Evolutionary conservation across 2,888 invertebrate species (phyloP).

Genomic region (Hypercompe scribonia): DNA sequence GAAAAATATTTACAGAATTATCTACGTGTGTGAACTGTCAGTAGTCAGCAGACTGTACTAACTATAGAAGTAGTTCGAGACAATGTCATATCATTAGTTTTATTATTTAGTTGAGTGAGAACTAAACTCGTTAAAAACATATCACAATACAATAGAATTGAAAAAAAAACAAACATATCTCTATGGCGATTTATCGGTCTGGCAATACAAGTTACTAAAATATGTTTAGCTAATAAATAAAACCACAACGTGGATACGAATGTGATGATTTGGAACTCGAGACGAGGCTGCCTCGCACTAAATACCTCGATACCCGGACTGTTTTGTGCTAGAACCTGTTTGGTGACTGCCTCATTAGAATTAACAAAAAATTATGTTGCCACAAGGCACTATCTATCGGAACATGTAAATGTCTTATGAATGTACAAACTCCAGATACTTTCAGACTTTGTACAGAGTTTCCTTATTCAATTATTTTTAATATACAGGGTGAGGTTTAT

Average conservation of each 20-base stretch:
- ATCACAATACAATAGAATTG: too few relatives aligned
- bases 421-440: slow-evolving; percentile 16
- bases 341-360: slow-evolving; percentile 6
- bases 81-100: too few relatives aligned
- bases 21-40: too few relatives aligned
- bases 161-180: too few relatives aligned
- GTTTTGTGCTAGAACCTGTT: slow-evolving; percentile 11
- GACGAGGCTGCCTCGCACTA: slow-evolving; percentile 14
- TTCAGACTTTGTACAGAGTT: slow-evolving; percentile 16
- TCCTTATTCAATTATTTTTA: background rate
- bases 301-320: slow-evolving; percentile 16
- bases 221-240: slow-evolving; percentile 19
- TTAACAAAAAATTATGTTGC: slow-evolving; percentile 14
- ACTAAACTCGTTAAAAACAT: too few relatives aligned
- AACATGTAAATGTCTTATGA: slow-evolving; percentile 20
- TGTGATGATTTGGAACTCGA: slow-evolving; percentile 12
- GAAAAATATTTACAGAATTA: too few relatives aligned
- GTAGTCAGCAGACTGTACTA: too few relatives aligned
- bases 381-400: slow-evolving; percentile 20
- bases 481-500: background rate
- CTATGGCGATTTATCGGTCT: slow-evolving; percentile 13
- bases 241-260: slow-evolving; percentile 20
- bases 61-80: too few relatives aligned
- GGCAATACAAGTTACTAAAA: background rate
- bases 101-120: too few relatives aligned